Evolutionary conservation across 23 tunicate species (phyloP).

Genomic region (Clavelina lepadiformis): DNA sequence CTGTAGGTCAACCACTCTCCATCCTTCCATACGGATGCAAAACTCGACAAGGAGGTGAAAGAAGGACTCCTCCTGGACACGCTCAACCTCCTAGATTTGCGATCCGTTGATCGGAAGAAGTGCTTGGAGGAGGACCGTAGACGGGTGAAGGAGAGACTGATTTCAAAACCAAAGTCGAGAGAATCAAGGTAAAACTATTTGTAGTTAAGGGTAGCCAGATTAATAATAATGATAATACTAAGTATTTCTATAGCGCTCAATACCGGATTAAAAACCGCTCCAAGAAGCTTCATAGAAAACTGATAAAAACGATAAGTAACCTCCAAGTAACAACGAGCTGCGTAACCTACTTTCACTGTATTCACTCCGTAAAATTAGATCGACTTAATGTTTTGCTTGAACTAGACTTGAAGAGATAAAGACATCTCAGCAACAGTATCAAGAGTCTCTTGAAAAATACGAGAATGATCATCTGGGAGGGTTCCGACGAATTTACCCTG

Average conservation of each 20-base stretch:
- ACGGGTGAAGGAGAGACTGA: slow-evolving; percentile 84
- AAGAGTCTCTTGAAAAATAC: slow-evolving; percentile 69
- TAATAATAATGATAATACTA: too few relatives aligned
- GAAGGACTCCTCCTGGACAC: slow-evolving; percentile 91
- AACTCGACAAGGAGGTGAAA: slow-evolving; percentile 96
- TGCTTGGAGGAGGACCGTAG: slow-evolving; percentile 87
- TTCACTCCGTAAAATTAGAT: too few relatives aligned
- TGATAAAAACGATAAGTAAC: too few relatives aligned
- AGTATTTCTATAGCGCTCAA: too few relatives aligned
- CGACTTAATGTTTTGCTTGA: too few relatives aligned
- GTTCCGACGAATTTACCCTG: slow-evolving; percentile 82
- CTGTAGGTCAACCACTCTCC: slow-evolving; percentile 96
- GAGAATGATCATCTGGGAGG: slow-evolving; percentile 88
- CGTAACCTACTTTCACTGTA: too few relatives aligned
- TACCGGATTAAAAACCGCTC: too few relatives aligned
- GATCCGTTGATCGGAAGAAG: slow-evolving; percentile 75
- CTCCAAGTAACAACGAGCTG: too few relatives aligned
- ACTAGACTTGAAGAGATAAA: slow-evolving; percentile 79
- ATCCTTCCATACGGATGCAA: slow-evolving; percentile 97
- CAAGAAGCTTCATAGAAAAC: too few relatives aligned
- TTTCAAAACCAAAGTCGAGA: slow-evolving; percentile 88
- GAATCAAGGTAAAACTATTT: slow-evolving; percentile 59
- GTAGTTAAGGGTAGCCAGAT: too few relatives aligned
- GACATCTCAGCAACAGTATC: slow-evolving; percentile 64
- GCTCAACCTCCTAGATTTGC: slow-evolving; percentile 72